A percentile compares a stretch with the other conserved stretches of the same genome.
These are phyloP conservation scores for Meiosimyza platycephala DNA, from an alignment of 2,888 invertebrate species.

Conservation along the genomic window DNA sequence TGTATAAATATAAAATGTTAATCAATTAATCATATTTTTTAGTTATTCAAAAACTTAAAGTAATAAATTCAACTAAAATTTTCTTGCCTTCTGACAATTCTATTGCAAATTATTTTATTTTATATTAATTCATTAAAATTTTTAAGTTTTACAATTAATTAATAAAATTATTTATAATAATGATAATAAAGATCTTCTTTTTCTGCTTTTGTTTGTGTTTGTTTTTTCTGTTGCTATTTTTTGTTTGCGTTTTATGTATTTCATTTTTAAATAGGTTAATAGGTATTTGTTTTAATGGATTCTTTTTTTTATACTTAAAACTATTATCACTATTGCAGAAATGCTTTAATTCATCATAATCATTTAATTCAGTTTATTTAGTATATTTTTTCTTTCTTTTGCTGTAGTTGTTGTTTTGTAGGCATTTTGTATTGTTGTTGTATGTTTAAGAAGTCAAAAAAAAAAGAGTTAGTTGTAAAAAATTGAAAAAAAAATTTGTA, in stretches of 20 bases:
- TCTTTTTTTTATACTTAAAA: slow-evolving; percentile 56
- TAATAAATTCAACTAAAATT: slow-evolving; percentile 28
- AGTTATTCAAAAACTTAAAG: not conserved
- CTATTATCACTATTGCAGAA: slow-evolving; percentile 68
- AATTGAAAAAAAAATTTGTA: slow-evolving; percentile 31
- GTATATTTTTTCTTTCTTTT: slow-evolving; percentile 37
- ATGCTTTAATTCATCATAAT: slow-evolving; percentile 33
- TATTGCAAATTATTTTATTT: slow-evolving; percentile 24
- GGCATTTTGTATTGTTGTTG: slow-evolving; percentile 43
- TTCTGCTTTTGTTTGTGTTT: slow-evolving; percentile 32
- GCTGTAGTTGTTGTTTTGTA: slow-evolving; percentile 41
- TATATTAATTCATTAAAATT: not conserved
- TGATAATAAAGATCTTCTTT: slow-evolving; percentile 1
- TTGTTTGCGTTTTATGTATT: slow-evolving; percentile 41
- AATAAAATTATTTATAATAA: not conserved
- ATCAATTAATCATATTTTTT: not conserved
- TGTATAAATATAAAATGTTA: too few relatives aligned
- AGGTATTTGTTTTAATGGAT: slow-evolving; percentile 40
- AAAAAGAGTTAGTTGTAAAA: not conserved
- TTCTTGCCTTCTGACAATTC: not conserved
- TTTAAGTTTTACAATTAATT: not conserved
- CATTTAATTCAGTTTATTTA: too few relatives aligned
- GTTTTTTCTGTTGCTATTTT: slow-evolving; percentile 42
- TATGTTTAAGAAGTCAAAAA: slow-evolving; percentile 6
- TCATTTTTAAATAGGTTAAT: slow-evolving; percentile 43